Evolutionary conservation across 2,113 vertebrate genomes (phyloP).

Genomic region (Austrofundulus limnaeus): DNA sequence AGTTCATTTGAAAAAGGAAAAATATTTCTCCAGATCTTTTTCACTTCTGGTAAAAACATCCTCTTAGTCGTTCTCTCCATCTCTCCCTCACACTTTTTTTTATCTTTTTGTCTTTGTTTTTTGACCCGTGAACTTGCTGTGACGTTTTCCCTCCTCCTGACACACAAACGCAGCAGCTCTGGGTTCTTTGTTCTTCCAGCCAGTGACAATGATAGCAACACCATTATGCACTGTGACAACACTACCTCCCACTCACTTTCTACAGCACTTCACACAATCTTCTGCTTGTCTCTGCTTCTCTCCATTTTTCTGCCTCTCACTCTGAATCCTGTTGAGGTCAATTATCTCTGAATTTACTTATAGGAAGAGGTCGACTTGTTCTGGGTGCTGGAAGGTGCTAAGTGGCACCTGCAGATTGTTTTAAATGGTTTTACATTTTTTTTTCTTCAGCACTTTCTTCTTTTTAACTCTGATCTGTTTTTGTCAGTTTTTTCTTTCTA

Average conservation of each 20-base stretch:
- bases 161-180: constrained; percentile 12
- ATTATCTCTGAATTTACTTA: constrained; percentile 71
- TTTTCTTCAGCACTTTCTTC: constrained; percentile 19
- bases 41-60: background rate
- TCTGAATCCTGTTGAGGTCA: constrained; percentile 61
- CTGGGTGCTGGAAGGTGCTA: constrained; percentile 46
- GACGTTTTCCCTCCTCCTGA: constrained; percentile 14
- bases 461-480: background rate
- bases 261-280: constrained; percentile 55
- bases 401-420: constrained; percentile 43
- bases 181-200: constrained; percentile 42
- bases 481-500: background rate
- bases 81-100: background rate
- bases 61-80: background rate
- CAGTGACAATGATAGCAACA: constrained; percentile 57
- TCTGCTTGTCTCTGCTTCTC: constrained; percentile 36
- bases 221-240: constrained; percentile 68
- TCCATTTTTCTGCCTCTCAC: constrained; percentile 43
- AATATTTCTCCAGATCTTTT: constrained; percentile 18
- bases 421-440: constrained; percentile 31
- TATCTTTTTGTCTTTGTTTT: constrained; percentile 30
- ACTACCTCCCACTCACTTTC: constrained; percentile 57
- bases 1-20: background rate
- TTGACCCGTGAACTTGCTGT: constrained; percentile 39
- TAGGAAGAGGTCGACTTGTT: constrained; percentile 12